Evolutionary conservation across 2,113 vertebrate species (phyloP), one percentile per base, ranked within the genome.

Genomic region (Romanogobio albipinnatus): DNA sequence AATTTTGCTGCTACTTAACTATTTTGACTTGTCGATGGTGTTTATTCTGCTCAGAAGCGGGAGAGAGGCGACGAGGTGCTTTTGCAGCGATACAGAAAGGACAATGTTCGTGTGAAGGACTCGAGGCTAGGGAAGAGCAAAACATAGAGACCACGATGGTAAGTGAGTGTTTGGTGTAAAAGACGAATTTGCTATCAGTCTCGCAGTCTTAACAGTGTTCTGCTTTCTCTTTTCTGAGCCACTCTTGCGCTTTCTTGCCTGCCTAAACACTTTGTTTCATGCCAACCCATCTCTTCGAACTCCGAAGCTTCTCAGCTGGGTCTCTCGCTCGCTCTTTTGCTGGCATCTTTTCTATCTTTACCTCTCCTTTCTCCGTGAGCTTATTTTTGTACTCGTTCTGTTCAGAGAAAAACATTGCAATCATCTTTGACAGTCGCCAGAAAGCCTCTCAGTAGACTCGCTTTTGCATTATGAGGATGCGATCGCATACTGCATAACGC

Each of bases 381-480:
- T 53, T 59, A 29, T 68, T n/a, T 33, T 43, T 47, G 68, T 56
- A 75, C 73, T 39, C 36, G 61, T 64, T 33, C 66, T 24, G 64
- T 82, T 84, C 68, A 79, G 66, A 24, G 43, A 59, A 59, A 59
- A 74, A 61, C 36, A 77, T 3, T 2, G 11, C 83, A 76, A 59
- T 49, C 59, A 1, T 36, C 82, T 76, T 53, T 33, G 24, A 22
- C 19, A 66, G 29, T 53, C 29, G 51, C 70, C 47, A 51, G 26
- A 36, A 58, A 36, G 75, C 83, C 73, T 78, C 88, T 88, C 84
- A 87, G 90, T 90, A 90, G 86, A 87, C 78, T 84, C 61, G 83
- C 39, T 89, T 76, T 87, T 84, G 84, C 59, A 19, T 80, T 47
- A 10, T 47, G 39, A 82, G 11, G 39, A 47, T 6, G 51, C 43